Base-by-base conservation (phyloP, 2,888 invertebrate genomes). In the Sinodicranocentrus sp. region DNA sequence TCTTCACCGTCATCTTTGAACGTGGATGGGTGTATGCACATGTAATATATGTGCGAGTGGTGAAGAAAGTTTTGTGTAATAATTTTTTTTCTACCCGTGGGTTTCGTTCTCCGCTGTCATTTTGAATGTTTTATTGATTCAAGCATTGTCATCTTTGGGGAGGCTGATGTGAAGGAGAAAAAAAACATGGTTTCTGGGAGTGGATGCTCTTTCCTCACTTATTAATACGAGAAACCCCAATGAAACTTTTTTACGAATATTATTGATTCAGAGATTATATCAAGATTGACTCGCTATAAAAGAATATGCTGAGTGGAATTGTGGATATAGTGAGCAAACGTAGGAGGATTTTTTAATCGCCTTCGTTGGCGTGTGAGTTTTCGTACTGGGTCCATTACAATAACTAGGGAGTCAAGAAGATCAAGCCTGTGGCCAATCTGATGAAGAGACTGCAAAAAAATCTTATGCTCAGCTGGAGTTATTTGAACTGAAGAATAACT, bases 51-150 rank as follows among this genome's bases (percentile, higher is more conserved):
- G 54, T 77, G 26, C 67, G 63, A 48, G 52, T 48, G 33, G 23
- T 44, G 54, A 68, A 77, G 68, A 77, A 77, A 77, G 65, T 76
- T 76, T 67, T 26, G 28, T 21, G 39, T 39, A 39, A 39, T 8
- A 26, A 59, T 19, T 3, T 59, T 59, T 61, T 52, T 63, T 52
- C 8, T 52, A 17, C 33, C 17, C 21, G 57, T 25, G 71, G 63
- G 72, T 25, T 63, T 28, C 15, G 73, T 25, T 80, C 57, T 28
- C 6, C 65, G 57, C 80, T 82, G 82, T 73, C 82, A 82, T 82
- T 68, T 73, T 68, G 33, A 26, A 73, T 73, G 82, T 82, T 82
- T 57, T 82, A 82, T 82, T 82, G 82, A 82, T 82, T 82, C 73
- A 82, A 75, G 82, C 82, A 43, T 67, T 73, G 82, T 82, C 73